Conservation (phyloP, 2,797 vertebrate genomes). For the Onychomys leucogaster region DNA sequence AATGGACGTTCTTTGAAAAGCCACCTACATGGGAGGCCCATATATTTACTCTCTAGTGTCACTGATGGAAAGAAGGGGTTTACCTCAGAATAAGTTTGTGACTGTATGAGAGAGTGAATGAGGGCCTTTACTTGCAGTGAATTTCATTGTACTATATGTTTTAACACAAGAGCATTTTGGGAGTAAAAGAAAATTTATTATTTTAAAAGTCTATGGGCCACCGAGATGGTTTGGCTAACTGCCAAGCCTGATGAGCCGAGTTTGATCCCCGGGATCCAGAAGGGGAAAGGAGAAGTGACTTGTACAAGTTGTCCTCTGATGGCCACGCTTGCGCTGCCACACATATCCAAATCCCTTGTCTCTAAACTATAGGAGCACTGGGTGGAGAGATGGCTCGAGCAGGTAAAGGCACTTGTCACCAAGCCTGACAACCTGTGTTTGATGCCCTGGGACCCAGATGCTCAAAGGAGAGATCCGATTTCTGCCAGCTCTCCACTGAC, state of each 20-base stretch:
- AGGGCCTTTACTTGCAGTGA: neutral
- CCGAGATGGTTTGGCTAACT: neutral
- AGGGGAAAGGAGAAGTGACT: neutral
- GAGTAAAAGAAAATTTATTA: slow-evolving; percentile 29
- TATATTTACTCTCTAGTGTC: slow-evolving; percentile 11
- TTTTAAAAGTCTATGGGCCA: neutral
- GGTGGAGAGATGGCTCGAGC: neutral
- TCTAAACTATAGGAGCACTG: neutral
- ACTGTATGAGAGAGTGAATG: neutral
- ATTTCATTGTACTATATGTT: slow-evolving; percentile 1
- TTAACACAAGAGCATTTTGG: slow-evolving; percentile 22
- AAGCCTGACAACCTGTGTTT: neutral
- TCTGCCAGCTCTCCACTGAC: neutral
- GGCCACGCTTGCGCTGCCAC: neutral
- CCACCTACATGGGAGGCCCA: neutral
- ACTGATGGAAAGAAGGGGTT: slow-evolving; percentile 26
- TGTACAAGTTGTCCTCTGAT: neutral
- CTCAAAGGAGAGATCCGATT: neutral
- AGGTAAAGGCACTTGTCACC: neutral
- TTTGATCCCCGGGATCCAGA: neutral
- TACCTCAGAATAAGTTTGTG: neutral
- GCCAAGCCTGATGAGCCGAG: neutral
- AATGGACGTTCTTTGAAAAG: slow-evolving; percentile 24
- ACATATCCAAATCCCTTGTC: neutral
- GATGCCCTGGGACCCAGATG: neutral